phyloP scores from a whole-genome alignment of 2,797 vertebrate genomes.

The Chelidonichthys spinosus region DNA sequence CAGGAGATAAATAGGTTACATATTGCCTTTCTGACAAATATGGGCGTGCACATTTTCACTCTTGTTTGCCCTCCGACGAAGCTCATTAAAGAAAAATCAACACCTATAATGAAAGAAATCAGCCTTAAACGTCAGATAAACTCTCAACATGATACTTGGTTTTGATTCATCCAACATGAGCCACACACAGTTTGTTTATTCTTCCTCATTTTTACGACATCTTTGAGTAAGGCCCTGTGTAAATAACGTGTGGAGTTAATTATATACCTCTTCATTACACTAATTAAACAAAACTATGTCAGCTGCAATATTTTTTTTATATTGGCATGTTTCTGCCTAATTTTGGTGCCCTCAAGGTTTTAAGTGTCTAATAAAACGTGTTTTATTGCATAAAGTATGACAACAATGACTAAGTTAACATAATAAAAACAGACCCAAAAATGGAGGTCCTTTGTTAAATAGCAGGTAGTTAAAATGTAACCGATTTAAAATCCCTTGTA shows the following conservation, averaged over 20 bases:
- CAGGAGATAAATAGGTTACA: conserved; percentile 63
- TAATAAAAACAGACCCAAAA: neutral
- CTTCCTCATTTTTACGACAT: conserved; percentile 3
- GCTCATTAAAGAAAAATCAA: conserved; percentile 54
- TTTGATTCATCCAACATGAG: conserved; percentile 3
- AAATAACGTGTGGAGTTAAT: neutral
- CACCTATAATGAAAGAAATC: conserved; percentile 41
- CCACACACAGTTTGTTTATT: neutral
- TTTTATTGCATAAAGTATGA: neutral
- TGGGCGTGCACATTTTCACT: conserved; percentile 43
- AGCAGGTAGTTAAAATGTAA: conserved; percentile 31
- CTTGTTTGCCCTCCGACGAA: conserved; percentile 36
- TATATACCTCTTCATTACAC: neutral
- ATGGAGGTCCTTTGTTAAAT: neutral
- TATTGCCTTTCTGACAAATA: conserved; percentile 51
- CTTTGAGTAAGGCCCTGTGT: neutral
- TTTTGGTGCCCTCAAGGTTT: neutral
- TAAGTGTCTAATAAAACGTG: neutral
- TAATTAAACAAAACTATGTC: neutral
- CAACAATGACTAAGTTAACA: neutral
- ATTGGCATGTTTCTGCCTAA: neutral
- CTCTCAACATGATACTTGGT: neutral
- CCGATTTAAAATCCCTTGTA: conserved; percentile 19
- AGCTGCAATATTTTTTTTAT: neutral
- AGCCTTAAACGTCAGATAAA: conserved; percentile 19